Evolutionary conservation across 2,113 vertebrate genomes (phyloP), one percentile per base, ranked within the genome.

Genomic region (Octodon degus): DNA sequence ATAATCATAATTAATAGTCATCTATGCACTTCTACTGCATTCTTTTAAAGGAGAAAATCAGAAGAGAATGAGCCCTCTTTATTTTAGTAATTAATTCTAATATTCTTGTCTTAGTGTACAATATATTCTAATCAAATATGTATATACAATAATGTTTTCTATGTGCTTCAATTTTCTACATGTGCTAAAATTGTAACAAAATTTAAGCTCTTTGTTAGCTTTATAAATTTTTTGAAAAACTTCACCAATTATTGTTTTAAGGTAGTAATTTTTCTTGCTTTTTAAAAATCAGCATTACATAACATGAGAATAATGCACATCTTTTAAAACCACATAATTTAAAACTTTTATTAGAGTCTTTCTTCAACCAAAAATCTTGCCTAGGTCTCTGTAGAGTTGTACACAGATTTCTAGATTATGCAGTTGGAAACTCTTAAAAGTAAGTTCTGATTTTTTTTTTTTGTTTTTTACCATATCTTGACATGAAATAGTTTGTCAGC

Each of bases 351-450:
- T 90, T 79, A 40, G 14, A 47, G 55, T 32, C 22, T 80, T 89
- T 0, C 7, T 70, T 77, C 17, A 24, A 32, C 10, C 50, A 7
- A 47, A 34, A 53, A 62, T 7, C 50, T 72, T 25, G 14, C 58
- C 32, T 16, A 95, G 27, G 20, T 20, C 16, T 63, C 2, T 24
- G 27, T 30, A 25, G 14, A 53, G 27, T 58, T 72, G 11, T 20
- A 50, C 0, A 0, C 0, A 63, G 40, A 70, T 91, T 85, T 76
- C 67, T 86, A n/a, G 22, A 25, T 62, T 50, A 34, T 25, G 13
- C 14, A 82, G 7, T 34, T 76, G 62, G 79, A 85, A 94, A 94
- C 11, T 87, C 89, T 89, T 94, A 90, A 96, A 96, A 82, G 13
- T 87, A 62, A 62, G 2, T 43, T 62, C 22, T 24, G 40, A 62